These are phyloP conservation scores for Pogoniulus pusillus DNA, from an alignment of 2,797 vertebrate species.

Conservation along the genomic window DNA sequence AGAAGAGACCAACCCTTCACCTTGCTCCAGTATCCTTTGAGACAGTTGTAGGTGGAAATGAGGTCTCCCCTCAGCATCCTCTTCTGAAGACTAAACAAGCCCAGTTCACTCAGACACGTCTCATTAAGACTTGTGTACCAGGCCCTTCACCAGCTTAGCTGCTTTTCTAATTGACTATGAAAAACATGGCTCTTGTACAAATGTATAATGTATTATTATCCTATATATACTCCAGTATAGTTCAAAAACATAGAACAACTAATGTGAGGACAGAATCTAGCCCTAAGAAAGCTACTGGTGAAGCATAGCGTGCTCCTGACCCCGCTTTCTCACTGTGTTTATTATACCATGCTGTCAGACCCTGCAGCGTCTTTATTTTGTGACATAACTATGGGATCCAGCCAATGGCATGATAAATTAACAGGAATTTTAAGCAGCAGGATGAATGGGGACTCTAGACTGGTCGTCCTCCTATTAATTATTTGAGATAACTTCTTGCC, in stretches of 20 bases:
- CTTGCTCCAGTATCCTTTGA: too few species aligned
- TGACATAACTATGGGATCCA: neutral
- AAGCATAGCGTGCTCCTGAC: neutral
- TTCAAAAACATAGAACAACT: neutral
- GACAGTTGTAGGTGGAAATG: too few species aligned
- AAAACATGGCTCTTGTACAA: neutral
- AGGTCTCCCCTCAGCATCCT: too few species aligned
- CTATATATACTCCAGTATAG: neutral
- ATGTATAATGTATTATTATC: neutral
- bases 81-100: too few species aligned
- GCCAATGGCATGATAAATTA: neutral
- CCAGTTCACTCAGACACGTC: too few species aligned
- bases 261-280: neutral
- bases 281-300: neutral
- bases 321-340: neutral
- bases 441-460: neutral
- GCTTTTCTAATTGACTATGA: neutral
- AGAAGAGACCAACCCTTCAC: too few species aligned
- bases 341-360: neutral
- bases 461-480: neutral
- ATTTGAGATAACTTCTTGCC: neutral
- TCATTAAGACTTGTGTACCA: too few species aligned
- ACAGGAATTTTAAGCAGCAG: neutral
- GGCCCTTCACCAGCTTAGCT: too few species aligned
- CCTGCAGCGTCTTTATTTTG: neutral